phyloP scores from a whole-genome alignment of 2,113 vertebrate genomes.

The Pycnonotus jocosus region DNA sequence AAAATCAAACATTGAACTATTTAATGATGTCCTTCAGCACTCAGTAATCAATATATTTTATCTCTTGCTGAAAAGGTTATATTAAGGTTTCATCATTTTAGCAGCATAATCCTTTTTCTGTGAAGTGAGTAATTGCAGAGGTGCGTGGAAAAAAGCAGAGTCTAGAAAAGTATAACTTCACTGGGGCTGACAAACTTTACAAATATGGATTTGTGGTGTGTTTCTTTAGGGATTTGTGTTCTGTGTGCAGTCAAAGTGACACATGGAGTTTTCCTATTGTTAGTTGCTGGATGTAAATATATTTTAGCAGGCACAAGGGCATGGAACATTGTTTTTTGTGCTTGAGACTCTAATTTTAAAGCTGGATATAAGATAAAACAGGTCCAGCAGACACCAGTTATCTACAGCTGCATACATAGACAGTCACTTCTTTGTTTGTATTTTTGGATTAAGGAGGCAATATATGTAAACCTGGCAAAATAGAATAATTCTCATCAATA shows the following conservation, averaged over 20 bases:
- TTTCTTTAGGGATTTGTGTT: slow-evolving; percentile 47
- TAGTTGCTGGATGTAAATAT: slow-evolving; percentile 33
- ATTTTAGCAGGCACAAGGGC: slow-evolving; percentile 25
- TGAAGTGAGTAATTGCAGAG: slow-evolving; percentile 21
- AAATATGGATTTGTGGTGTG: slow-evolving; percentile 22
- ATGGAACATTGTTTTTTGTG: background rate
- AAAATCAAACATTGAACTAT: slow-evolving; percentile 47
- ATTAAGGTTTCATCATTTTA: slow-evolving; percentile 66
- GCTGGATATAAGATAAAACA: background rate
- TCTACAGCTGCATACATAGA: background rate
- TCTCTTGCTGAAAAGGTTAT: slow-evolving; percentile 70
- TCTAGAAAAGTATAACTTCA: slow-evolving; percentile 27
- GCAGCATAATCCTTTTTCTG: background rate
- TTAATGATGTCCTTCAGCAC: slow-evolving; percentile 72
- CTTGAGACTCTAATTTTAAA: slow-evolving; percentile 25
- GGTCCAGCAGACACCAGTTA: background rate
- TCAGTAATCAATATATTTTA: slow-evolving; percentile 77
- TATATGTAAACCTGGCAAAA: background rate
- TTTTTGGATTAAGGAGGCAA: background rate
- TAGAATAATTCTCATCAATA: background rate
- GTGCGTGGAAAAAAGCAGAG: background rate
- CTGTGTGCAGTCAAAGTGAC: slow-evolving; percentile 27
- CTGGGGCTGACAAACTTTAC: slow-evolving; percentile 36
- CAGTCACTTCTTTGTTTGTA: background rate
- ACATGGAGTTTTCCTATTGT: slow-evolving; percentile 7